These are phyloP conservation scores for Oreamnos americanus DNA, from an alignment of 2,113 vertebrate species.

Conservation along the genomic window DNA sequence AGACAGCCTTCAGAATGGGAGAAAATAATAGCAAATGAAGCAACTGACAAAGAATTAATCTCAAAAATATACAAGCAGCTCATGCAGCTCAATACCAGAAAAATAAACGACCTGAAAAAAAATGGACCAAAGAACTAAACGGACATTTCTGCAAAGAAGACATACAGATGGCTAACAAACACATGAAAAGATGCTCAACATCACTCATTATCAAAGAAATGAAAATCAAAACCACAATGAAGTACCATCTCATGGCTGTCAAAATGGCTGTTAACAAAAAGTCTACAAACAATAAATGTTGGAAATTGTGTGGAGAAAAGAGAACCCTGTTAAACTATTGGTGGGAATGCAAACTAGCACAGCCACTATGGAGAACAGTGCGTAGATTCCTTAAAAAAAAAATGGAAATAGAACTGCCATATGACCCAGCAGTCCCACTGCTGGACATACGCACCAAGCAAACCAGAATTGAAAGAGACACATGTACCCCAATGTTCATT, in stretches of 20 bases:
- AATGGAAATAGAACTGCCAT: too few species aligned
- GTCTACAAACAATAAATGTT: neutral
- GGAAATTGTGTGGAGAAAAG: neutral
- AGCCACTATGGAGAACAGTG: neutral
- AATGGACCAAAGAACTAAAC: neutral
- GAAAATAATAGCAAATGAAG: neutral
- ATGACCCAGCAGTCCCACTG: too few species aligned
- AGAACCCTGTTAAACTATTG: neutral
- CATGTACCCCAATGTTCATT: too few species aligned
- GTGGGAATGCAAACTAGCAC: neutral
- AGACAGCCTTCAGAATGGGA: neutral
- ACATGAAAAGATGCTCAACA: neutral
- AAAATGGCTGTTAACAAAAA: neutral
- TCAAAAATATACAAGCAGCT: neutral
- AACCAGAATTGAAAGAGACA: too few species aligned
- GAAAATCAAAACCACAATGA: neutral
- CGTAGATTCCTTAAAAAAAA: too few species aligned
- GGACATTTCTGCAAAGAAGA: neutral
- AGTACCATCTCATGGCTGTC: neutral
- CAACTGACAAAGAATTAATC: neutral
- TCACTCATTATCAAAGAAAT: neutral
- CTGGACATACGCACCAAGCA: too few species aligned
- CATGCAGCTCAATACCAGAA: neutral
- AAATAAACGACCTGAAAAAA: neutral
- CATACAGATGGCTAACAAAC: neutral